Percentiles rank a stretch among this genome's conserved stretches.
These are phyloP conservation scores for Pararge aegeria DNA, from an alignment of 1,140 invertebrate genomes.

Conservation along the genomic window DNA sequence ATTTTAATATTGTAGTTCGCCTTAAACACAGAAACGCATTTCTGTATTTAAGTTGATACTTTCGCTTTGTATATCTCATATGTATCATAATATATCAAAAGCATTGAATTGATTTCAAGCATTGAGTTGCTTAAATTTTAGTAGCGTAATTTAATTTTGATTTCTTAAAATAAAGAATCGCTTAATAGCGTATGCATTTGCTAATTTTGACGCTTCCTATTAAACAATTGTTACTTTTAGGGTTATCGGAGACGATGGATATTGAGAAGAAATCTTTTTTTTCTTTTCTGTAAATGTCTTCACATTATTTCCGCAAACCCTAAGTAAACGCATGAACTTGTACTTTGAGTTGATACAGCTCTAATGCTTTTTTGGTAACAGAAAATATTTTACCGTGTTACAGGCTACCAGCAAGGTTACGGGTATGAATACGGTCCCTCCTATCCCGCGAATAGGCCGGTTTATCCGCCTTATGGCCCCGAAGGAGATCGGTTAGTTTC, in stretches of 20 bases:
- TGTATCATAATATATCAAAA: no score
- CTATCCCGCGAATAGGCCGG: slow-evolving; percentile 83
- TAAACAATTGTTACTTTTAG: not conserved
- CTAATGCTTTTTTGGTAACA: not conserved
- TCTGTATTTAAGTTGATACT: no score
- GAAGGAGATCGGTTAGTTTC: slow-evolving; percentile 83
- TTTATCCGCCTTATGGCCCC: slow-evolving; percentile 87
- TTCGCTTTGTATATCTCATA: no score
- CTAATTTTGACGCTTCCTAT: not conserved
- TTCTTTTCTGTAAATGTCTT: not conserved
- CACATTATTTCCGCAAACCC: not conserved
- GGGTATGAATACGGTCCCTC: slow-evolving; percentile 85
- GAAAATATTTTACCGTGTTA: slow-evolving; percentile 19
- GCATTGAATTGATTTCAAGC: no score
- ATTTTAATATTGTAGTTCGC: no score
- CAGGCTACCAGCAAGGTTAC: slow-evolving; percentile 80
- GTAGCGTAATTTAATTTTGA: no score
- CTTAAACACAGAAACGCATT: no score
- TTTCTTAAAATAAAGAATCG: not conserved
- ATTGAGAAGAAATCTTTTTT: no score
- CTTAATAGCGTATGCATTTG: not conserved
- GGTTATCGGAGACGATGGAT: not conserved
- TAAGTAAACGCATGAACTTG: not conserved
- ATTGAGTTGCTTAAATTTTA: no score
- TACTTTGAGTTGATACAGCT: not conserved